Evolutionary conservation across 64 coral and sea anemone species (phyloP), one percentile per base, ranked within the genome.

Genomic region (Actinia tenebrosa): DNA sequence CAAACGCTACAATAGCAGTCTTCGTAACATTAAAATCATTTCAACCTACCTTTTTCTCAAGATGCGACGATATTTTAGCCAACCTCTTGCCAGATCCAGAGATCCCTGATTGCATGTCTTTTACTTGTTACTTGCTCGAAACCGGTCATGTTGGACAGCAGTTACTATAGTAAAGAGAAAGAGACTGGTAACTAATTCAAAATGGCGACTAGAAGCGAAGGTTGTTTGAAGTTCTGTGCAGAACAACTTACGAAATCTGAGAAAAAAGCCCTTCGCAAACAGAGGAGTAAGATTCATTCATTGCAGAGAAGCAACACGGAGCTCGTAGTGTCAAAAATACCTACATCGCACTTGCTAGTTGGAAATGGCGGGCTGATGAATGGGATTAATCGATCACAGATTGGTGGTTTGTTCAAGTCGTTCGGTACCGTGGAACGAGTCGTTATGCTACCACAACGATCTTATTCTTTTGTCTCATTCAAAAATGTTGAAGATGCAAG

Each of bases 321-420:
- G 44, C 44, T 93, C 42, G 86, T 84, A 54, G 37, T 99, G 26
- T 99, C 97, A 78, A 82, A 89, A 45, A 68, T 64, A n/a, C 91
- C 97, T 5, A 95, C 97, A 54, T 75, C 86, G 14, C 91, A 99
- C 68, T 62, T 99, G 71, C 79, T 99, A 44, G 93, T 99, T 77
- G 93, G 93, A 66, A 99, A 99, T 91, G 97, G 97, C 17, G 97
- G 97, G 3, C 59, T 99, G 20, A 95, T 99, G 93, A 95, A 93
- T 79, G 97, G 97, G 4, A 20, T 95, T 6, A 82, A 99, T 53
- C 71, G 97, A 64, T 82, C 59, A 59, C 88, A 90, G 82, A 75
- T 99, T 58, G 46, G 82, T 58, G 85, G 69, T 55, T 84, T 99
- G 71, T 99, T 99, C 71, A 45, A 89, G 59, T 84, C 84, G 17